phyloP scores from a whole-genome alignment of 2,797 vertebrate species.

The Parotocinclus haroldoi region DNA sequence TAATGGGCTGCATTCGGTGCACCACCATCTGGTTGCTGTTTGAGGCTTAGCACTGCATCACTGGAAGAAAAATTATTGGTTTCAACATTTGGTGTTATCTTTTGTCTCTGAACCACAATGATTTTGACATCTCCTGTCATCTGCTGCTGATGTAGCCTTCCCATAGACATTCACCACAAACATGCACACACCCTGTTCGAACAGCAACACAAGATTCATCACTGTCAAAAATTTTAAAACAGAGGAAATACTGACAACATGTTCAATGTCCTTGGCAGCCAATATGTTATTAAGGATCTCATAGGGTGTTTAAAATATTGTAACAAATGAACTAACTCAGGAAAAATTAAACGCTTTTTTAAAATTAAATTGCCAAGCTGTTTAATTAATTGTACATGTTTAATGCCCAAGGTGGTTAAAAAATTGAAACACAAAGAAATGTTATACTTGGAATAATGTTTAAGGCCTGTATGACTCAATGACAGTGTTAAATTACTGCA shows the following conservation, averaged over 20 bases:
- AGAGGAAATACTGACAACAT: too few relatives aligned
- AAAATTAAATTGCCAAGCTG: too few relatives aligned
- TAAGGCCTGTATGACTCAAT: too few relatives aligned
- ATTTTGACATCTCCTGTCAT: conserved; percentile 63
- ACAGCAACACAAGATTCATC: conserved; percentile 19
- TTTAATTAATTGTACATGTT: too few relatives aligned
- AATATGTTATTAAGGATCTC: too few relatives aligned
- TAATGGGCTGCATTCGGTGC: conserved; percentile 30
- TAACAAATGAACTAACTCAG: background rate
- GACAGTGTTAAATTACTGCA: conserved; percentile 32
- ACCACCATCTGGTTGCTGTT: conserved; percentile 59
- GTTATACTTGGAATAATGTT: too few relatives aligned
- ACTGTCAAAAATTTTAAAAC: background rate
- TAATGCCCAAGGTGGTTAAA: too few relatives aligned
- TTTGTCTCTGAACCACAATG: conserved; percentile 62
- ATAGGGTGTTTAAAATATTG: background rate
- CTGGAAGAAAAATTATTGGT: conserved; percentile 53
- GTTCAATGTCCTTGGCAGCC: too few relatives aligned
- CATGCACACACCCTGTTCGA: conserved; percentile 14
- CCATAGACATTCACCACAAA: conserved; percentile 32
- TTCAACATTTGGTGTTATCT: conserved; percentile 54
- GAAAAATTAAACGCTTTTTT: too few relatives aligned
- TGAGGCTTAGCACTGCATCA: conserved; percentile 54
- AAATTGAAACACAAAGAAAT: too few relatives aligned
- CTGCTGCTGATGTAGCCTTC: background rate